Conservation (phyloP, 1,140 invertebrate genomes). For the Wiebesia pumilae region DNA sequence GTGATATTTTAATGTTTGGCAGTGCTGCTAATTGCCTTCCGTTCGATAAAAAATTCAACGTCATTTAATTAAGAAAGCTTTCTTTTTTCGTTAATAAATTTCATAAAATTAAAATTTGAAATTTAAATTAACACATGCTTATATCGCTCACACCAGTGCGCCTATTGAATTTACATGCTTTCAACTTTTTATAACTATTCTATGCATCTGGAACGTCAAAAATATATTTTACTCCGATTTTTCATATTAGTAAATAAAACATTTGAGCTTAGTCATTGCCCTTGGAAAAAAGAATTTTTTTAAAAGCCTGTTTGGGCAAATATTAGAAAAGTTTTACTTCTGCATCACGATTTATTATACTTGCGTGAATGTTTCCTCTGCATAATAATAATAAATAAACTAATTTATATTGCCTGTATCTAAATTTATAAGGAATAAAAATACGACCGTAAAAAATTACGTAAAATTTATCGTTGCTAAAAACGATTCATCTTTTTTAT, state of each 20-base stretch:
- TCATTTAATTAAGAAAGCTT: background rate
- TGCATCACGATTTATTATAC: background rate
- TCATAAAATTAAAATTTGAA: background rate
- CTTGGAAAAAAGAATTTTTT: background rate
- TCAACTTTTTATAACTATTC: background rate
- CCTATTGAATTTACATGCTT: background rate
- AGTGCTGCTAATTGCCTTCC: background rate
- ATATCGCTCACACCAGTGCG: too few relatives aligned
- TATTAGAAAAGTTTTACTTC: background rate
- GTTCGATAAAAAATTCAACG: background rate
- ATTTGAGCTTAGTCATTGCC: background rate
- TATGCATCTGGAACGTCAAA: background rate
- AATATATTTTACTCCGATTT: background rate
- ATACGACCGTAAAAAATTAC: background rate
- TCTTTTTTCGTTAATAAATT: background rate
- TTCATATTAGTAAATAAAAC: background rate
- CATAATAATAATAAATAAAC: background rate
- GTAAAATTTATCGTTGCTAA: background rate
- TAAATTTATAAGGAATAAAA: background rate
- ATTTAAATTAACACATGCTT: too few relatives aligned
- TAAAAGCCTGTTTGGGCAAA: background rate
- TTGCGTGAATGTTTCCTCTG: too few relatives aligned
- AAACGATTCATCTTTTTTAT: background rate
- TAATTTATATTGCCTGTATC: background rate
- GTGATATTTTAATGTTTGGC: background rate